Evolutionary conservation across 2,888 invertebrate species (phyloP), one percentile per base, ranked within the genome.

Genomic region (Pharmacophagus antenor): DNA sequence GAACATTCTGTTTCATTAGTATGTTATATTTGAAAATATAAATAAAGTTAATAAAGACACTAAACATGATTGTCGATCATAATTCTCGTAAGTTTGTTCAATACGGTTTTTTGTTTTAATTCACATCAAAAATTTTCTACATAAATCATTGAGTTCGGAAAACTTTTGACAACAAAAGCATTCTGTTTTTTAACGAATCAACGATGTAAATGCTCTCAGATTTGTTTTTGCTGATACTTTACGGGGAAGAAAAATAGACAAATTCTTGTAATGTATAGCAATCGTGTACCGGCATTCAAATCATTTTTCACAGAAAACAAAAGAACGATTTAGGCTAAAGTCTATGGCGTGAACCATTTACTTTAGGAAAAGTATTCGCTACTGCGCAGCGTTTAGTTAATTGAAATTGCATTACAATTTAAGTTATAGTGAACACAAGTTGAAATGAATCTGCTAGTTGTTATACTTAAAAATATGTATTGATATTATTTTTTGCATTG

Each of bases 251-350:
- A 31, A 55, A 55, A 55, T 55, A 21, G 55, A 31, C 46, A 47
- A 20, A 22, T 31, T 21, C 46, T 12, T 31, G 31, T 47, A 55
- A 55, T 47, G 47, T 47, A 47, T 53, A 23, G 31, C 55, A 27
- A 1, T 53, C 52, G 46, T 10, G 46, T 20, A 47, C 31, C 20
- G 47, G 20, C 31, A 55, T 23, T 20, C 27, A 31, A 31, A 55
- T 47, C 31, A 55, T 55, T 47, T 55, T 47, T 55, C 46, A 47
- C 46, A 18, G 46, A 15, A 55, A 55, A 55, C 46, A 55, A 55
- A 47, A n/a, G 47, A 55, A 55, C 55, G 21, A 25, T 47, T 55
- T 55, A 47, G 46, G 47, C 55, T 47, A n/a, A 21, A 47, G 27
- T 47, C 21, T 47, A 47, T 10, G 20, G 27, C 21, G 25, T 10